phyloP scores from a whole-genome alignment of 2,888 invertebrate genomes.

The Conomelus anceps region DNA sequence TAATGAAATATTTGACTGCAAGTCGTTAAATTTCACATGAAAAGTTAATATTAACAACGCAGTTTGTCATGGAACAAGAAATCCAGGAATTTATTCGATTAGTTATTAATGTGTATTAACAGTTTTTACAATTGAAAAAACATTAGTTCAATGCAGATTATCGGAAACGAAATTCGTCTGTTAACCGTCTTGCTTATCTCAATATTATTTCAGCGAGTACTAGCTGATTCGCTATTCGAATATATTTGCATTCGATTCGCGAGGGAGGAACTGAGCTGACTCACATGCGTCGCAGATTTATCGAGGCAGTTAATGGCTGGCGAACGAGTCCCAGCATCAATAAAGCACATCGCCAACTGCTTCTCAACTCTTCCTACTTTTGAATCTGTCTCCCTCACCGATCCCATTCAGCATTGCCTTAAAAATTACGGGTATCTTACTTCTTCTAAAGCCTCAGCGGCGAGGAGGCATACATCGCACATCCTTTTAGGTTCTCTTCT shows the following conservation, averaged over 20 bases:
- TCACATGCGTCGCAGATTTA: not conserved
- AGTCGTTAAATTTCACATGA: too few relatives aligned
- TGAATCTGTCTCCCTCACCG: not conserved
- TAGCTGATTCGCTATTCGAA: not conserved
- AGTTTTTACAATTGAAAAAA: too few relatives aligned
- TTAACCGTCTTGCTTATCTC: not conserved
- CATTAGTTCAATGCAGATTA: too few relatives aligned
- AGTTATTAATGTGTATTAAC: too few relatives aligned
- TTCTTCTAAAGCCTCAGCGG: not conserved
- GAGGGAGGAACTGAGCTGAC: not conserved
- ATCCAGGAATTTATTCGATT: too few relatives aligned
- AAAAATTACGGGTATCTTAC: not conserved
- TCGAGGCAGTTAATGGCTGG: not conserved
- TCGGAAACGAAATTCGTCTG: too few relatives aligned
- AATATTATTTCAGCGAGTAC: not conserved
- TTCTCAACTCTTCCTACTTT: not conserved
- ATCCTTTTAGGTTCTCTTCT: not conserved
- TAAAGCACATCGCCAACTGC: not conserved
- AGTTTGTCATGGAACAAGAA: too few relatives aligned
- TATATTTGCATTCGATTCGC: not conserved
- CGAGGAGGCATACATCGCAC: not conserved
- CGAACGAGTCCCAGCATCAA: not conserved
- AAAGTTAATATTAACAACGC: too few relatives aligned
- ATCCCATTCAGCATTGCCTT: not conserved
- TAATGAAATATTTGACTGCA: too few relatives aligned